Conservation (phyloP, 2,113 vertebrate genomes). For the Numenius arquata region DNA sequence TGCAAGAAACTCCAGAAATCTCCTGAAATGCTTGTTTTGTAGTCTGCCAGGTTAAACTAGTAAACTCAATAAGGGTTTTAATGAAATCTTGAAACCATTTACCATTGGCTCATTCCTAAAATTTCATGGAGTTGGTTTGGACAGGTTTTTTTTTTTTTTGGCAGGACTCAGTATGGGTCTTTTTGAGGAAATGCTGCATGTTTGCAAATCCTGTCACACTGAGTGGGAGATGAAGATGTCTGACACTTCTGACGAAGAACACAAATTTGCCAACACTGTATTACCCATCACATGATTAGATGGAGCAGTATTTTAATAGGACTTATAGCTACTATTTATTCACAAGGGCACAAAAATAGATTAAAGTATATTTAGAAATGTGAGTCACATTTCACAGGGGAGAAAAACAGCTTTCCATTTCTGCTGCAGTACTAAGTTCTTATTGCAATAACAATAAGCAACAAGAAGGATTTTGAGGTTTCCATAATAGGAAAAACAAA, state of each 20-base stretch:
- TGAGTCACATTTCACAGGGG: background rate
- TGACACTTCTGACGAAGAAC: background rate
- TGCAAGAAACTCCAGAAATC: background rate
- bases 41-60: background rate
- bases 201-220: background rate
- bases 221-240: background rate
- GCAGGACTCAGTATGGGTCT: background rate
- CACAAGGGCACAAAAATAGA: background rate
- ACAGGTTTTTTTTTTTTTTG: accelerated
- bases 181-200: background rate
- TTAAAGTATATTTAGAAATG: background rate
- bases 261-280: background rate
- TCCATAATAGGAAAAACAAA: background rate
- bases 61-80: background rate
- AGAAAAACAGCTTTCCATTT: background rate
- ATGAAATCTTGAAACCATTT: background rate
- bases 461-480: background rate
- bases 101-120: background rate
- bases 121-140: background rate
- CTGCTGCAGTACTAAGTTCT: background rate
- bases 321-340: background rate
- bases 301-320: background rate
- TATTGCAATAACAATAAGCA: background rate
- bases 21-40: background rate
- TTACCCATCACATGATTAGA: background rate